Conservation (phyloP, 2,888 invertebrate genomes). For the Drosophila lacicola region DNA sequence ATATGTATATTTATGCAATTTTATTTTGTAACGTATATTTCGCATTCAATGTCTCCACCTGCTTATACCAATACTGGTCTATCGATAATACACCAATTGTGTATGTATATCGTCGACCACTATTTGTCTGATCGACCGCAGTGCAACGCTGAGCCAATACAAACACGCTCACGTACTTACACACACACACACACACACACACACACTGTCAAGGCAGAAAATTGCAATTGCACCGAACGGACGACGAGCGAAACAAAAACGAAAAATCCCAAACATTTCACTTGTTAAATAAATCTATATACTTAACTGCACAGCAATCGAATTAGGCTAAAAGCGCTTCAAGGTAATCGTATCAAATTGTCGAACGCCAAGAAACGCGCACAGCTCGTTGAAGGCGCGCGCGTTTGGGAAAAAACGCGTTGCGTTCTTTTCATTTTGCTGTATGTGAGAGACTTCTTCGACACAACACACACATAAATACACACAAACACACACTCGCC, state of each 20-base stretch:
- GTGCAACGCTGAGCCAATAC: constrained; percentile 57
- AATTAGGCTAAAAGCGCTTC: constrained; percentile 19
- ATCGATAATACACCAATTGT: constrained; percentile 24
- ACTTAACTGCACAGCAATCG: constrained; percentile 41
- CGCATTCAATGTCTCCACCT: background rate
- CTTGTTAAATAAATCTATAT: constrained; percentile 44
- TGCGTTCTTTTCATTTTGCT: constrained; percentile 75
- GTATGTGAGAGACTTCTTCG: constrained; percentile 60
- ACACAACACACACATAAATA: constrained; percentile 46
- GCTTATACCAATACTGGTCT: constrained; percentile 21
- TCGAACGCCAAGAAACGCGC: constrained; percentile 39
- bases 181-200: constrained; percentile 30
- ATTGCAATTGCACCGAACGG: constrained; percentile 73
- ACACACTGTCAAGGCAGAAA: constrained; percentile 47
- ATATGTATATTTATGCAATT: background rate
- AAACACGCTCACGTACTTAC: constrained; percentile 49
- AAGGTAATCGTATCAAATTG: constrained; percentile 40
- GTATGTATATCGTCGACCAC: constrained; percentile 24
- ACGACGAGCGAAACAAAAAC: constrained; percentile 66
- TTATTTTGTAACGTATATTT: too few relatives aligned
- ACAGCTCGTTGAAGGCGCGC: constrained; percentile 57
- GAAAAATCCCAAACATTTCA: constrained; percentile 61
- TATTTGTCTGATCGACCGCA: constrained; percentile 29
- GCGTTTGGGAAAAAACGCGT: constrained; percentile 71
- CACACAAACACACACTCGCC: constrained; percentile 26